Evolutionary conservation across 2,797 vertebrate genomes (phyloP).

Genomic region (Sylvilagus floridanus): DNA sequence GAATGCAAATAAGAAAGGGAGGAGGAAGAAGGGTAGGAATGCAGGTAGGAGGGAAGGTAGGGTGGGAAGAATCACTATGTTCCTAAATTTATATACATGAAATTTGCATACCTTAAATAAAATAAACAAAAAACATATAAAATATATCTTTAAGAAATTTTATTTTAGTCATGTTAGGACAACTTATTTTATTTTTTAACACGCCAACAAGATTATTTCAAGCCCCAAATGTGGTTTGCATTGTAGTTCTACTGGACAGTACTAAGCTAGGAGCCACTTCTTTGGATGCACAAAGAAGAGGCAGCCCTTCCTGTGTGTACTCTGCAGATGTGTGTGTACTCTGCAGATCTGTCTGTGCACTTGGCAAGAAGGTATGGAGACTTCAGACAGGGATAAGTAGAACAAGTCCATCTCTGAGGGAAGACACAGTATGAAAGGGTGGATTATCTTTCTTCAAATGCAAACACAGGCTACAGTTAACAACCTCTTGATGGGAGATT

Average conservation of each 20-base stretch:
- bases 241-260: neutral
- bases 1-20: no score
- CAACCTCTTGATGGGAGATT: neutral
- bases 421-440: neutral
- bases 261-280: neutral
- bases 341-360: neutral
- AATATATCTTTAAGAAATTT: neutral
- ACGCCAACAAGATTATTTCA: neutral
- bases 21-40: no score
- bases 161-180: neutral
- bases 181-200: neutral
- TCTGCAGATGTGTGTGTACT: fast-evolving
- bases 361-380: neutral
- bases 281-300: neutral
- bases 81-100: no score
- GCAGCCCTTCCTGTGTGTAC: fast-evolving
- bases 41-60: no score
- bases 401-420: neutral
- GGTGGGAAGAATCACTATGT: no score
- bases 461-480: neutral
- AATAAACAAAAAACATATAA: neutral
- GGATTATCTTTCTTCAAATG: neutral
- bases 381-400: fast-evolving
- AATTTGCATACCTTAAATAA: neutral
- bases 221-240: neutral